A percentile compares a stretch with the other conserved stretches of the same genome.
Conservation (phyloP, 2,113 vertebrate genomes). For the Astur gentilis region DNA sequence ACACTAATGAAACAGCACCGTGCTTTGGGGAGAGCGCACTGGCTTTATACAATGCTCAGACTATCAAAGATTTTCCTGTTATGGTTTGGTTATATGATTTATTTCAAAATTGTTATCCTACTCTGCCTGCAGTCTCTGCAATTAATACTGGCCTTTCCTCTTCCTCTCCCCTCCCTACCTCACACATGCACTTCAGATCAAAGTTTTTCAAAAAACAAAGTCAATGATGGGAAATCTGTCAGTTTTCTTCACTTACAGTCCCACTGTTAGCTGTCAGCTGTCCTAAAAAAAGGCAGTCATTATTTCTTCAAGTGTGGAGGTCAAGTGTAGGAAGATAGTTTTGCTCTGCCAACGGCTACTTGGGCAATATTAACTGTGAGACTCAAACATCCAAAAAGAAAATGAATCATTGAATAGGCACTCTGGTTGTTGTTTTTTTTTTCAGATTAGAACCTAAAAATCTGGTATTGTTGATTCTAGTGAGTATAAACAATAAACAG, state of each 20-base stretch:
- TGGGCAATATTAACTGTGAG: neutral
- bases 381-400: neutral
- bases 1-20: neutral
- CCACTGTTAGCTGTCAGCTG: neutral
- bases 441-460: neutral
- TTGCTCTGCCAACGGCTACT: neutral
- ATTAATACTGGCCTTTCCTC: neutral
- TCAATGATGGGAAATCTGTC: neutral
- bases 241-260: neutral
- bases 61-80: conserved; percentile 52
- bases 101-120: conserved; percentile 35
- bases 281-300: neutral
- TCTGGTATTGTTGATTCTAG: neutral
- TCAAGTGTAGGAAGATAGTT: neutral
- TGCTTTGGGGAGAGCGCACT: neutral
- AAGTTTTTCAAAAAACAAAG: conserved; percentile 9
- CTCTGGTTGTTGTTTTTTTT: neutral
- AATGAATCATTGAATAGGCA: neutral
- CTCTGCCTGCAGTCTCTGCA: neutral
- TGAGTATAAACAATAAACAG: neutral
- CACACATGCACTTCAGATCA: neutral
- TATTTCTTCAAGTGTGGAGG: neutral
- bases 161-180: conserved; percentile 5
- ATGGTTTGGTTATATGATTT: conserved; percentile 29
- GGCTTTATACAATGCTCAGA: neutral